Evolutionary conservation across 2,888 invertebrate genomes (phyloP).

Genomic region (Unio pictorum): DNA sequence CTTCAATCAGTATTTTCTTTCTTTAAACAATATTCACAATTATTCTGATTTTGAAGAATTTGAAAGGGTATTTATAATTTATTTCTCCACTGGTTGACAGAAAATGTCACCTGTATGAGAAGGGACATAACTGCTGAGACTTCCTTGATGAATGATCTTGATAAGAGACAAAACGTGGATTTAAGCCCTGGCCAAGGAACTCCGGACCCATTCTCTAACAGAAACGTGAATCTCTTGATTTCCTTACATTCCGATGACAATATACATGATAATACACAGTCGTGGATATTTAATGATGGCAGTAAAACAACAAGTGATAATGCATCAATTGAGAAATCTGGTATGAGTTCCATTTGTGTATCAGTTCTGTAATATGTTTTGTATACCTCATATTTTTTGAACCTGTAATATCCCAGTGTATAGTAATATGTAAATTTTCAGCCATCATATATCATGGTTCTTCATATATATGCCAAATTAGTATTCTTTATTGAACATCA

Average conservation of each 20-base stretch:
- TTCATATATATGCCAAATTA: no score
- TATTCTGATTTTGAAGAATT: neutral
- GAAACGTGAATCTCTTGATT: slow-evolving; percentile 62
- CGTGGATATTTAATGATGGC: slow-evolving; percentile 54
- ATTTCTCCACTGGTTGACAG: slow-evolving; percentile 19
- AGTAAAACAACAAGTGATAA: slow-evolving; percentile 62
- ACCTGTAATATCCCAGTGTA: neutral
- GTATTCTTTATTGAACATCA: no score
- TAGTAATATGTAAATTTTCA: no score
- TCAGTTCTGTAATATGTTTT: neutral
- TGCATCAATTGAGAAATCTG: slow-evolving; percentile 55
- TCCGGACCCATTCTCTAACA: slow-evolving; percentile 49
- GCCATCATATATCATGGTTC: no score
- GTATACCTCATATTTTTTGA: neutral
- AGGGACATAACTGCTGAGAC: slow-evolving; percentile 66
- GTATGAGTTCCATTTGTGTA: slow-evolving; percentile 15
- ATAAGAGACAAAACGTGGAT: slow-evolving; percentile 60
- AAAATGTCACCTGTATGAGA: slow-evolving; percentile 56
- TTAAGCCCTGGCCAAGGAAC: slow-evolving; percentile 56
- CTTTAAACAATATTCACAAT: no score
- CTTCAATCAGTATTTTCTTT: no score
- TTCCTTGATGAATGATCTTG: slow-evolving; percentile 65
- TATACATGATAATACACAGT: slow-evolving; percentile 50
- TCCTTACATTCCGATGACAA: slow-evolving; percentile 61
- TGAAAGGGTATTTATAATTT: no score